These are phyloP conservation scores for Grallaria varia DNA, from an alignment of 2,113 vertebrate species.

Conservation along the genomic window DNA sequence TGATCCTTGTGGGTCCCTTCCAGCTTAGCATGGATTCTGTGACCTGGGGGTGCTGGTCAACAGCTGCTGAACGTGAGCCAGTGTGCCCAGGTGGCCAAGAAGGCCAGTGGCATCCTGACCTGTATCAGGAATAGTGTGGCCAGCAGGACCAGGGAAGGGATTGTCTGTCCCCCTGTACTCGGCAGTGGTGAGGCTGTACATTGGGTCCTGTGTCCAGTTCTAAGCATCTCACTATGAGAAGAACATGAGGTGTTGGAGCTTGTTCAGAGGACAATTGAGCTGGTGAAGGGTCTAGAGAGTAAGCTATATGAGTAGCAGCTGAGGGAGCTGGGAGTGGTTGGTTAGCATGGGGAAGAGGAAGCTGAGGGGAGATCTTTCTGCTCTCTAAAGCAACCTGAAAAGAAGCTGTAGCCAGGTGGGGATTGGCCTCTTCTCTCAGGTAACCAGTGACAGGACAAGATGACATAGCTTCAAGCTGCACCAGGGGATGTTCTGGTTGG, in stretches of 20 bases:
- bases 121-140: not conserved
- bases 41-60: not conserved
- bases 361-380: not conserved
- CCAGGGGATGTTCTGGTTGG: not conserved
- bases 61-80: not conserved
- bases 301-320: not conserved
- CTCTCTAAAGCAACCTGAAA: not conserved
- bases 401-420: not conserved
- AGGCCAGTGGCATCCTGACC: not conserved
- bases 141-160: not conserved
- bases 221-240: not conserved
- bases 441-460: not conserved
- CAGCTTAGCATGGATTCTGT: too few relatives aligned
- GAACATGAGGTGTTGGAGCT: not conserved
- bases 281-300: not conserved
- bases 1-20: too few relatives aligned
- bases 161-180: not conserved
- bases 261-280: not conserved
- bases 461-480: not conserved
- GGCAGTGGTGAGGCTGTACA: fast-evolving
- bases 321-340: not conserved
- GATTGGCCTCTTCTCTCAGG: not conserved
- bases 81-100: not conserved
- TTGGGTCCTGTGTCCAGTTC: not conserved
- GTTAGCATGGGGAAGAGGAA: not conserved